Percentiles rank a stretch among this genome's conserved stretches.
Evolutionary conservation across 2,797 vertebrate species (phyloP).

Genomic region (Gallinago solitaria): DNA sequence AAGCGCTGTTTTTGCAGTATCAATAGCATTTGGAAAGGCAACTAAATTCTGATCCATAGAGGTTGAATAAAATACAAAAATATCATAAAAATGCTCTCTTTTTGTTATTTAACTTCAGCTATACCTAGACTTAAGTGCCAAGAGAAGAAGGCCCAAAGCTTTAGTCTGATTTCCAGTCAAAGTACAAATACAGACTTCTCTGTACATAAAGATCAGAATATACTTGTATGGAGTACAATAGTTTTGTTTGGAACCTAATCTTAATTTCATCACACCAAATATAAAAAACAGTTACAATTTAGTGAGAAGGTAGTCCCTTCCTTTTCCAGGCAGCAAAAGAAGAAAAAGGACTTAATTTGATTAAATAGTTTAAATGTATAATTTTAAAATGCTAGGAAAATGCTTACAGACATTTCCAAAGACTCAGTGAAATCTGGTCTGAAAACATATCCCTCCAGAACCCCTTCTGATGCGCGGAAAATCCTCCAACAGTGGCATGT

Average conservation of each 20-base stretch:
- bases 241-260: slow-evolving; percentile 31
- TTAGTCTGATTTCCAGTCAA: neutral
- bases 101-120: neutral
- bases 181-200: neutral
- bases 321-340: slow-evolving; percentile 15
- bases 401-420: neutral
- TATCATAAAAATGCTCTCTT: neutral
- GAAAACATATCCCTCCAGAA: neutral
- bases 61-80: neutral
- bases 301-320: slow-evolving; percentile 25
- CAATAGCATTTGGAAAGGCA: neutral
- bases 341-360: neutral
- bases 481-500: neutral
- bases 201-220: neutral
- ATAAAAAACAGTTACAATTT: neutral
- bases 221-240: neutral
- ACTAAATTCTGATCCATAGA: neutral
- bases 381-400: neutral
- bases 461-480: neutral
- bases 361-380: neutral
- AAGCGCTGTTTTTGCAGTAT: neutral
- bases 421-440: neutral
- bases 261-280: slow-evolving; percentile 6
- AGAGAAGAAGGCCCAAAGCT: neutral
- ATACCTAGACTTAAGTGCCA: neutral